These are phyloP conservation scores for Agrochola macilenta DNA, from an alignment of 2,888 invertebrate species.

Conservation along the genomic window DNA sequence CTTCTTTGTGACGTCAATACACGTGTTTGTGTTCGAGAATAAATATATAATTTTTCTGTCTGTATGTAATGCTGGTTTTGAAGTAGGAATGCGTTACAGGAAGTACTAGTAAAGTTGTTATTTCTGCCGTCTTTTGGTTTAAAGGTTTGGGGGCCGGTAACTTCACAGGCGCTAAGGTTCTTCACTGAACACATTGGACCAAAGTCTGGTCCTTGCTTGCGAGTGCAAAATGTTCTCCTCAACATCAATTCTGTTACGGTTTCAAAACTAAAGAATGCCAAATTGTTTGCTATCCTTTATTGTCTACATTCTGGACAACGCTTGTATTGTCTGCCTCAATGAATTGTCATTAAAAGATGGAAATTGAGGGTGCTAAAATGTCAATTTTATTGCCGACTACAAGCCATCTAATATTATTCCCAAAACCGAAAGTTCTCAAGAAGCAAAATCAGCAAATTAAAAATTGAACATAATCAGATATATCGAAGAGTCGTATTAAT, in stretches of 20 bases:
- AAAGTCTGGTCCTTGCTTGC: neutral
- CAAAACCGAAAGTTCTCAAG: neutral
- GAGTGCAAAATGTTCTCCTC: neutral
- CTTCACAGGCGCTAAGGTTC: neutral
- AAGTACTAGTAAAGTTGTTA: neutral
- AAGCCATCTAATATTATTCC: neutral
- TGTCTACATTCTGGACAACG: too few relatives aligned
- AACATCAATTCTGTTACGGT: too few relatives aligned
- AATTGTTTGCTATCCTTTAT: neutral
- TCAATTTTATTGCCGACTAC: too few relatives aligned
- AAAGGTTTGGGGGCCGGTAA: neutral
- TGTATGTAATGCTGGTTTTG: neutral
- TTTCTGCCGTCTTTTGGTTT: neutral
- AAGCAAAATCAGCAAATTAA: neutral
- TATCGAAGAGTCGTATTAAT: neutral
- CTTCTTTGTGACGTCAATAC: constrained; percentile 26
- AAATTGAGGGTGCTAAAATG: too few relatives aligned
- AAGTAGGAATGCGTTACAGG: neutral
- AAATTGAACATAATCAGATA: neutral
- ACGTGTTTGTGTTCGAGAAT: constrained; percentile 1
- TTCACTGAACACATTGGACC: too few relatives aligned
- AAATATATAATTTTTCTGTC: constrained; percentile 5
- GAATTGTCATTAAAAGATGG: too few relatives aligned
- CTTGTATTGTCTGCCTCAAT: too few relatives aligned
- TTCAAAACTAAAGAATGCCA: neutral